A percentile compares a stretch with the other conserved stretches of the same genome.
These are phyloP conservation scores for Esox masquinongy DNA, from an alignment of 2,797 vertebrate genomes.

Conservation along the genomic window DNA sequence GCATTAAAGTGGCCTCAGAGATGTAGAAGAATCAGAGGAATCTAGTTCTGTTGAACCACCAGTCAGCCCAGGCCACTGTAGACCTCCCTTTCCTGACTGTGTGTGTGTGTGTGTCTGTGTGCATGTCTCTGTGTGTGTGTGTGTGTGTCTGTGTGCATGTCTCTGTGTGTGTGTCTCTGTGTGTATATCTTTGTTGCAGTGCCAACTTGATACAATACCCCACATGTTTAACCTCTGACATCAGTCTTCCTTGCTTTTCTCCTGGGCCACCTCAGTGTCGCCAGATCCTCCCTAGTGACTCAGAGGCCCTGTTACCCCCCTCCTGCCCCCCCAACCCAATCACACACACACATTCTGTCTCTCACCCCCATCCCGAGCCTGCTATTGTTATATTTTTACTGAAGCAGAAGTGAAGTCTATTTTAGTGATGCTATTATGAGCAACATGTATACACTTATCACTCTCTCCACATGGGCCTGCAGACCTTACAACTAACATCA, in stretches of 20 bases:
- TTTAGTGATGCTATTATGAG: slow-evolving; percentile 70
- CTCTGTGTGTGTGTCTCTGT: slow-evolving; percentile 11
- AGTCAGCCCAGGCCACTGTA: slow-evolving; percentile 35
- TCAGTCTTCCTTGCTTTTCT: slow-evolving; percentile 65
- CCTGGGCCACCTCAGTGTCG: slow-evolving; percentile 39
- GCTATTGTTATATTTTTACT: slow-evolving; percentile 62
- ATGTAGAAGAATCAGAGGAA: slow-evolving; percentile 46
- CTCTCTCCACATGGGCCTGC: slow-evolving; percentile 37
- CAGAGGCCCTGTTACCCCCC: slow-evolving; percentile 25
- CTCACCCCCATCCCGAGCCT: slow-evolving; percentile 29
- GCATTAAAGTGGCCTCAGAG: slow-evolving; percentile 43
- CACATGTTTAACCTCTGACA: slow-evolving; percentile 76
- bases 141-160: slow-evolving; percentile 9
- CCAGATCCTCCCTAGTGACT: slow-evolving; percentile 60
- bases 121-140: slow-evolving; percentile 16
- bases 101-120: slow-evolving; percentile 16
- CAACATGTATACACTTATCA: slow-evolving; percentile 69
- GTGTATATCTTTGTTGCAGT: slow-evolving; percentile 61
- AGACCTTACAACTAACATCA: no score
- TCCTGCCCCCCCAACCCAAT: neutral
- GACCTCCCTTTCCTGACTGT: slow-evolving; percentile 51
- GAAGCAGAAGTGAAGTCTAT: slow-evolving; percentile 56
- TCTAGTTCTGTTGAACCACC: slow-evolving; percentile 41
- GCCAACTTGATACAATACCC: slow-evolving; percentile 69
- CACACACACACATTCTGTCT: slow-evolving; percentile 43